A percentile compares a stretch with the other conserved stretches of the same genome.
Evolutionary conservation across 2,888 invertebrate genomes (phyloP).

Genomic region (Pammene fasciana): DNA sequence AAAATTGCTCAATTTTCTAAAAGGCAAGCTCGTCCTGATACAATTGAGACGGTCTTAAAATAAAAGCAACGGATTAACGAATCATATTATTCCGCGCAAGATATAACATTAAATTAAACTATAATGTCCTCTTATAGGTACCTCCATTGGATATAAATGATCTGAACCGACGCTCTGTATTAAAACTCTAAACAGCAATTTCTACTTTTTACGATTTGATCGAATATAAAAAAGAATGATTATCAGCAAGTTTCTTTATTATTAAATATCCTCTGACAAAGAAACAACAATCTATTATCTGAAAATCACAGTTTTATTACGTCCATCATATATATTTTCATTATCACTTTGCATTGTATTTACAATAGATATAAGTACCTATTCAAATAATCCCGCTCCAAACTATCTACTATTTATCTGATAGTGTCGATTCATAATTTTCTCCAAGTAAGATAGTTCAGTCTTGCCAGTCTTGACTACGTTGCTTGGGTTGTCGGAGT

Average conservation of each 20-base stretch:
- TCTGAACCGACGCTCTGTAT: too few species aligned
- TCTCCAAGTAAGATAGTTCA: conserved; percentile 1
- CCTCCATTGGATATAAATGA: too few species aligned
- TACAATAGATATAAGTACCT: not conserved
- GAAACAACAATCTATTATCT: conserved; percentile 18
- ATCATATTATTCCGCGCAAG: too few species aligned
- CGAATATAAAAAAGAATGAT: not conserved
- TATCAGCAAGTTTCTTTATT: not conserved
- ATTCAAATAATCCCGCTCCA: not conserved
- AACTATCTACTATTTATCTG: conserved; percentile 20
- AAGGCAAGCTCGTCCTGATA: too few species aligned
- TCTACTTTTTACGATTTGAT: too few species aligned
- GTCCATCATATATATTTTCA: conserved; percentile 1
- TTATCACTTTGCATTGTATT: conserved; percentile 5
- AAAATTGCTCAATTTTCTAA: too few species aligned
- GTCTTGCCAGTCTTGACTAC: not conserved
- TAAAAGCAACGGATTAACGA: too few species aligned
- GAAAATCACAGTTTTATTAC: conserved; percentile 14
- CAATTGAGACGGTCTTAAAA: too few species aligned
- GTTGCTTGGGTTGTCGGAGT: not conserved
- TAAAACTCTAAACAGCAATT: too few species aligned
- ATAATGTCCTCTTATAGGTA: too few species aligned
- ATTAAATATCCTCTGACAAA: conserved; percentile 1
- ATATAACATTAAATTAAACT: too few species aligned
- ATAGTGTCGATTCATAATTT: conserved; percentile 8